Conservation (phyloP, 2,797 vertebrate species). For the Eulemur coronatus region DNA sequence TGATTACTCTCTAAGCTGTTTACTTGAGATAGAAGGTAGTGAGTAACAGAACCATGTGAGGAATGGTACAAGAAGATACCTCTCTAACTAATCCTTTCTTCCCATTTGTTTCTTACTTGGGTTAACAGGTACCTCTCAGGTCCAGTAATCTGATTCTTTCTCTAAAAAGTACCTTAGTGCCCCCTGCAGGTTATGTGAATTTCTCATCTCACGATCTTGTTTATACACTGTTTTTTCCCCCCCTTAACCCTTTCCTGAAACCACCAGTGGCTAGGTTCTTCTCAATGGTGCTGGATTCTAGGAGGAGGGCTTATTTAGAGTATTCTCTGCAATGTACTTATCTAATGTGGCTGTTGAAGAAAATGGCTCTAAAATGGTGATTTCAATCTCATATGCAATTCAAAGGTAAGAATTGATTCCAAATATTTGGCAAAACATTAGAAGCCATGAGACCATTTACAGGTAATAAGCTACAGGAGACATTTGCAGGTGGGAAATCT, state of each 20-base stretch:
- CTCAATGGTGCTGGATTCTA: background rate
- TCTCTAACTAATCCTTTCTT: background rate
- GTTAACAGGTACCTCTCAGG: background rate
- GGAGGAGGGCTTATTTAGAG: background rate
- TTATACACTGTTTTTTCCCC: background rate
- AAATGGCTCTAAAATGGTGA: background rate
- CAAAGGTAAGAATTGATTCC: background rate
- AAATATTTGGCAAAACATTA: background rate
- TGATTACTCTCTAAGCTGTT: constrained; percentile 29
- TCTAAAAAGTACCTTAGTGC: constrained; percentile 63
- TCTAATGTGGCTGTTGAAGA: background rate
- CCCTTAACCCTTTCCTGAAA: background rate
- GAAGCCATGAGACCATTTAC: background rate
- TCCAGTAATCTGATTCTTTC: background rate
- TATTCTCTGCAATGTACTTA: background rate
- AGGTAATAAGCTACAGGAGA: background rate
- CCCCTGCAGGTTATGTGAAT: constrained; percentile 67
- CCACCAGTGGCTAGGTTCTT: background rate
- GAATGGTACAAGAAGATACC: constrained; percentile 28
- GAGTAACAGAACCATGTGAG: background rate
- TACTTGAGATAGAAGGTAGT: background rate
- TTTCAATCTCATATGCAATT: background rate
- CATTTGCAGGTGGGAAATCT: background rate
- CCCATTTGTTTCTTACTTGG: background rate
- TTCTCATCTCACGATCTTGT: constrained; percentile 35